Base-by-base conservation (phyloP, 2,797 vertebrate genomes). In the Anisognathus igniventris region DNA sequence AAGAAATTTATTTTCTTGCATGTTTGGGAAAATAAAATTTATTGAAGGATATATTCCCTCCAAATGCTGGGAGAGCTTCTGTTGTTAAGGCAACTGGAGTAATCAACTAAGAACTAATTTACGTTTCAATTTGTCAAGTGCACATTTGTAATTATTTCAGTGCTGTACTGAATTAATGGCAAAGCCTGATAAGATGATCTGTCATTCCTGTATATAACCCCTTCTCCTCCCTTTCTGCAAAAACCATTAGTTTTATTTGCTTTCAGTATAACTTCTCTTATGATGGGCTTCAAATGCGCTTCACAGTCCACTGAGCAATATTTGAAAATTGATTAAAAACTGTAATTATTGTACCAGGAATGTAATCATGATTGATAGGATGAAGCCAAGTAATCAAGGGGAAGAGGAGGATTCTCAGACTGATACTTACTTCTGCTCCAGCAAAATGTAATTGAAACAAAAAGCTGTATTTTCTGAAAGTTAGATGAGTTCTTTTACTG, bases 241-340 rank as follows among this genome's bases (percentile, higher is more conserved):
- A 93, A 96, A 44, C 3, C 54, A 71, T 81, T 74, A 62, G 78
- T 89, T 92, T 70, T 39, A 53, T n/a, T 64, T 17, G 2, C 90
- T 86, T 95, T 86, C 47, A 60, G 31, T 60, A 71, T 39, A 81
- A 51, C 50, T n/a, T 91, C 64, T 83, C 35, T 94, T 72, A 47
- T 58, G n/a, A 89, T 68, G 66, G 62, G 50, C 60, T 81, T 91
- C 85, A 90, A 54, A 86, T 89, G 42, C 28, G 47, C 62, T 91
- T 97, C 82, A 87, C 31, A 86, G 70, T 86, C 83, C 83, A 76
- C 66, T 74, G 81, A 94, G 75, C 54, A 76, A 85, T 57, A 22
- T 86, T 85, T 96, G 71, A 82, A 95, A 96, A 92, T 83, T 92
- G 85, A 89, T 96, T 93, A 95, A 91, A 96, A 95, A 17, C 22